Conservation (phyloP, 1,140 invertebrate species). For the Orussus abietinus region DNA sequence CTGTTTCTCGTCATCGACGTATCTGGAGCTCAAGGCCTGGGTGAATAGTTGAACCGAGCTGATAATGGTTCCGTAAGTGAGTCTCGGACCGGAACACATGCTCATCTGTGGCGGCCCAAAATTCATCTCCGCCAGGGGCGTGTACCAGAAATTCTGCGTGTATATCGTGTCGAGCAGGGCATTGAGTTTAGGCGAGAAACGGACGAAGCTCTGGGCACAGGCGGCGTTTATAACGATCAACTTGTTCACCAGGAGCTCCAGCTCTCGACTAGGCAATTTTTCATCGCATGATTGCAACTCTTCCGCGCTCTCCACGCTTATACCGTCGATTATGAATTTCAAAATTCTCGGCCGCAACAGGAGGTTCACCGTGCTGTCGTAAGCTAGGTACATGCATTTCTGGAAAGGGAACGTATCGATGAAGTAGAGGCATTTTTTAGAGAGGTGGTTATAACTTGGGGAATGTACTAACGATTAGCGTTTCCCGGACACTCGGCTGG, state of each 20-base stretch:
- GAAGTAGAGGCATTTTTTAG: not conserved
- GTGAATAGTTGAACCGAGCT: slow-evolving; percentile 51
- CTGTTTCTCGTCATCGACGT: not conserved
- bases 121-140: slow-evolving; percentile 49
- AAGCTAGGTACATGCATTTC: slow-evolving; percentile 50
- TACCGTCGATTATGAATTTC: slow-evolving; percentile 52
- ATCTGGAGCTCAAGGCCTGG: slow-evolving; percentile 46
- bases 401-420: slow-evolving; percentile 17
- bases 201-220: slow-evolving; percentile 45
- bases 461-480: slow-evolving; percentile 35
- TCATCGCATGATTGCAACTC: slow-evolving; percentile 49
- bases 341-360: slow-evolving; percentile 46
- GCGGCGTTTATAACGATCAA: slow-evolving; percentile 48
- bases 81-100: slow-evolving; percentile 41
- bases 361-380: slow-evolving; percentile 49
- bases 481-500: slow-evolving; percentile 39
- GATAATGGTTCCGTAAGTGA: slow-evolving; percentile 51
- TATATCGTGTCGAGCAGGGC: slow-evolving; percentile 48
- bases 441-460: not conserved
- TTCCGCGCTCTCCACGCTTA: slow-evolving; percentile 48
- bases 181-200: slow-evolving; percentile 45
- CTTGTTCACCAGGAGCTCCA: slow-evolving; percentile 46
- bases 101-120: slow-evolving; percentile 52
- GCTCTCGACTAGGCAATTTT: slow-evolving; percentile 40
- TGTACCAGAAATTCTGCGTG: slow-evolving; percentile 49